These are phyloP conservation scores for Lates japonicus DNA, from an alignment of 2,797 vertebrate species.

Conservation along the genomic window DNA sequence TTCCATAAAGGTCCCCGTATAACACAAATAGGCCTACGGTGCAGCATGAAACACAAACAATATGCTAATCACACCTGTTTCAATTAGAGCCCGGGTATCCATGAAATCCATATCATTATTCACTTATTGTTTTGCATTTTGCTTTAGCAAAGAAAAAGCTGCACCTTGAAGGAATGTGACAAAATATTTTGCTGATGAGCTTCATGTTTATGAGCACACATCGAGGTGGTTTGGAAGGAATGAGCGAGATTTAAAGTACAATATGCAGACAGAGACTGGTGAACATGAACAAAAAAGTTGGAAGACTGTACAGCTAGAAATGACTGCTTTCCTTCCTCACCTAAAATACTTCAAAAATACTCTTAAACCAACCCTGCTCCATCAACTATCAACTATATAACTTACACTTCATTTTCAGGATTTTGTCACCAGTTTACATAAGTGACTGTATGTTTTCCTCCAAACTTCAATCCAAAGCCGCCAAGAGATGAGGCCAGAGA, in stretches of 20 bases:
- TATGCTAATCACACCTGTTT: slow-evolving; percentile 78
- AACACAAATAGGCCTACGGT: slow-evolving; percentile 61
- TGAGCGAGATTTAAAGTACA: not conserved
- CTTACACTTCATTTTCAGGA: not conserved
- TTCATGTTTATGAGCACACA: slow-evolving; percentile 14
- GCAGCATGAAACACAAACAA: slow-evolving; percentile 71
- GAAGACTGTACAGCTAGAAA: not conserved
- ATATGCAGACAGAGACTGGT: not conserved
- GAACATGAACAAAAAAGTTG: not conserved
- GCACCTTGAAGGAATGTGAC: slow-evolving; percentile 53
- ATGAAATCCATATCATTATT: slow-evolving; percentile 66
- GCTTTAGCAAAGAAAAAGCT: slow-evolving; percentile 34
- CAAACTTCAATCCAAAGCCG: not conserved
- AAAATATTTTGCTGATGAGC: slow-evolving; percentile 26
- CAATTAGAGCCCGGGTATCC: slow-evolving; percentile 66
- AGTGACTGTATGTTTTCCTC: not conserved
- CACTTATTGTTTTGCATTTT: slow-evolving; percentile 63
- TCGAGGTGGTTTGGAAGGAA: not conserved
- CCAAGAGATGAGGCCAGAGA: not conserved
- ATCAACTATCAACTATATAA: not conserved
- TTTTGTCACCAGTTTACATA: not conserved
- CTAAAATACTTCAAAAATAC: not conserved
- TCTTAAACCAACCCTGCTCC: not conserved
- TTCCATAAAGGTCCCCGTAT: slow-evolving; percentile 69
- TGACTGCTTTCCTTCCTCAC: not conserved